These are phyloP conservation scores for Ceyx melanurus DNA, from an alignment of 2,113 vertebrate species.

Conservation along the genomic window DNA sequence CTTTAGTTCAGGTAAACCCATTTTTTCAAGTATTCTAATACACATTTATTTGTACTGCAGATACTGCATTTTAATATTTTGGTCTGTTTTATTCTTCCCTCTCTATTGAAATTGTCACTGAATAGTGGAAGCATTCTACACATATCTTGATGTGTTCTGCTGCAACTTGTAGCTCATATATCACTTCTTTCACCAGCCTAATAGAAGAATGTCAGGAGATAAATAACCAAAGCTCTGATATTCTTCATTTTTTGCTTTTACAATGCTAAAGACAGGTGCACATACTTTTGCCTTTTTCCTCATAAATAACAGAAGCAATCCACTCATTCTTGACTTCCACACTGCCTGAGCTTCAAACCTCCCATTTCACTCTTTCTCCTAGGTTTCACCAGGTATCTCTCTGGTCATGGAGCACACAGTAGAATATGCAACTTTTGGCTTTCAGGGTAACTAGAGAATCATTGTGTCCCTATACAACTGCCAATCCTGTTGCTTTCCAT, in stretches of 20 bases:
- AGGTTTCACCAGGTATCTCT: neutral
- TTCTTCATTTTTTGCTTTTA: neutral
- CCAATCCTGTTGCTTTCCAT: neutral
- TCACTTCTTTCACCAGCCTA: neutral
- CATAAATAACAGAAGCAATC: neutral
- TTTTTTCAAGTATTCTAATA: neutral
- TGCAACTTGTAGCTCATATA: accelerated
- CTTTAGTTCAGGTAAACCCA: neutral
- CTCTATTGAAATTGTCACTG: neutral
- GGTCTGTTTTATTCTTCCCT: neutral
- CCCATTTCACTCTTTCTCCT: neutral
- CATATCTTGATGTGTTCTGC: neutral
- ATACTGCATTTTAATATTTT: neutral
- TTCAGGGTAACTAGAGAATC: neutral
- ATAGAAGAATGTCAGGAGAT: neutral
- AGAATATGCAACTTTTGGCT: neutral
- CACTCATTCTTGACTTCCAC: neutral
- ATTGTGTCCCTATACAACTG: neutral
- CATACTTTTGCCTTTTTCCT: neutral
- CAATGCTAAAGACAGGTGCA: neutral
- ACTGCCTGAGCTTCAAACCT: neutral
- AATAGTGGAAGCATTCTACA: neutral
- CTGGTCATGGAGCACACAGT: neutral
- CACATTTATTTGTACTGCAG: neutral
- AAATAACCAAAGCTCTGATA: neutral